phyloP scores from a whole-genome alignment of 2,888 invertebrate genomes.

The Drosophila subquinaria region DNA sequence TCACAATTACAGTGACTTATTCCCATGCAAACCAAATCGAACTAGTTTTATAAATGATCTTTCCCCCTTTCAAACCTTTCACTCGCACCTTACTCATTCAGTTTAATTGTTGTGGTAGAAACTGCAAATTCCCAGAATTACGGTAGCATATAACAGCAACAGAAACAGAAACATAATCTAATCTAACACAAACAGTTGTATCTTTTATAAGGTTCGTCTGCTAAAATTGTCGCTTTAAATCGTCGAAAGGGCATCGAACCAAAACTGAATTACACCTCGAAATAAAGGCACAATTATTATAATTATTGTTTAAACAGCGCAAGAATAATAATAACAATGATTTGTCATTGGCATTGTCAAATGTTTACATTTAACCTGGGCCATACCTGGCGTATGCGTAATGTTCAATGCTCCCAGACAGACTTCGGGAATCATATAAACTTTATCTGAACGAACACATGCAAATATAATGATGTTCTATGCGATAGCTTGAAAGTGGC shows the following conservation, averaged over 20 bases:
- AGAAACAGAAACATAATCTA: conserved; percentile 4
- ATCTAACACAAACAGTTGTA: conserved; percentile 32
- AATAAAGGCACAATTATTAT: conserved; percentile 17
- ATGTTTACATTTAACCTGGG: conserved; percentile 32
- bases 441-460: conserved; percentile 37
- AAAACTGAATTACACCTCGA: not conserved
- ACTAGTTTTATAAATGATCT: not conserved
- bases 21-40: conserved; percentile 8
- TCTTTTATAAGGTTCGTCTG: conserved; percentile 7
- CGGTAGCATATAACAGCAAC: conserved; percentile 9
- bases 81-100: conserved; percentile 4
- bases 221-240: not conserved
- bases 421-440: conserved; percentile 16
- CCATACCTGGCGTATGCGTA: conserved; percentile 57
- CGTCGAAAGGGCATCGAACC: conserved; percentile 27
- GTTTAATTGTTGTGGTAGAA: not conserved
- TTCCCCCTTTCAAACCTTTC: conserved; percentile 3
- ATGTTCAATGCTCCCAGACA: conserved; percentile 40
- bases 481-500: conserved; percentile 1
- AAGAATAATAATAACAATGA: conserved; percentile 18
- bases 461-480: conserved; percentile 43
- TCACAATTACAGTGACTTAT: conserved; percentile 15
- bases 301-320: conserved; percentile 27
- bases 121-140: conserved; percentile 9
- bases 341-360: conserved; percentile 31